Evolutionary conservation across 1,140 invertebrate genomes (phyloP).

Genomic region (Drosophila ficusphila): DNA sequence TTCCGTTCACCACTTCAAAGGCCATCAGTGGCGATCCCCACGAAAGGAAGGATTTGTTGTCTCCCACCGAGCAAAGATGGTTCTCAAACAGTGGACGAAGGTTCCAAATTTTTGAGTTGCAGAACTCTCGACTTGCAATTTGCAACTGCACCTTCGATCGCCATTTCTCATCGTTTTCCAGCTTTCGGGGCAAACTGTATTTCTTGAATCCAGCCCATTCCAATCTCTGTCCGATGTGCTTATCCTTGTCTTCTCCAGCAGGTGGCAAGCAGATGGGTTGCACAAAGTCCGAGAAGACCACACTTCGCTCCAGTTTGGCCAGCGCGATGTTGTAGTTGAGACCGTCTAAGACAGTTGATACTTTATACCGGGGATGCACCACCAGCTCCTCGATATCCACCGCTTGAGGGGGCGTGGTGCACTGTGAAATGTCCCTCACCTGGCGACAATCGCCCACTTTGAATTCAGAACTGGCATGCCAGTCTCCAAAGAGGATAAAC

Average conservation of each 20-base stretch:
- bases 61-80: background rate
- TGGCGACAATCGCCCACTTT: background rate
- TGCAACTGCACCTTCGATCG: background rate
- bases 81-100: background rate
- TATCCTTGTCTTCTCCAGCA: background rate
- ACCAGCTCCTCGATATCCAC: conserved; percentile 4
- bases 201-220: conserved; percentile 6
- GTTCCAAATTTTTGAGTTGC: background rate
- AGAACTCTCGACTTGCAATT: conserved; percentile 1
- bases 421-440: background rate
- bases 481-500: conserved; percentile 10
- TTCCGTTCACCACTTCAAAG: background rate
- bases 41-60: background rate
- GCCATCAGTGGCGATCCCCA: conserved; percentile 30
- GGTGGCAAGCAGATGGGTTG: conserved; percentile 32
- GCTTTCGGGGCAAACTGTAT: background rate
- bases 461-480: background rate
- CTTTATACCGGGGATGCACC: conserved; percentile 11
- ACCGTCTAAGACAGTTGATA: too few species aligned
- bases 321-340: conserved; percentile 15
- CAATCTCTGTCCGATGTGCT: conserved; percentile 1
- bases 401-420: background rate
- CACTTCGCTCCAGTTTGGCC: background rate
- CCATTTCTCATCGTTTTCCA: background rate
- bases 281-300: background rate